Evolutionary conservation across 2,797 vertebrate genomes (phyloP).

Genomic region (Lacerta agilis): DNA sequence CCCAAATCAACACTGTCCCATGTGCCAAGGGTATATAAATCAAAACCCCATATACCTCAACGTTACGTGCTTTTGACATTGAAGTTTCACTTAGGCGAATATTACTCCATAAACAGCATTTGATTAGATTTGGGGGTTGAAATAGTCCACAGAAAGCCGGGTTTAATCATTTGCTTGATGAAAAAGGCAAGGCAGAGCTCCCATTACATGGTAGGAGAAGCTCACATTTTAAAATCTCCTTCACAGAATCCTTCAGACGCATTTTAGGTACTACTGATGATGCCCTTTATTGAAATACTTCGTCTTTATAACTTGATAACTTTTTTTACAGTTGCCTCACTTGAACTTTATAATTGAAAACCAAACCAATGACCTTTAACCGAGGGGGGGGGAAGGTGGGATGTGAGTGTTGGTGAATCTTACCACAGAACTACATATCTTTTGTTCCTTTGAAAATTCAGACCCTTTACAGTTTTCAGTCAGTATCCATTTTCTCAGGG

Average conservation of each 20-base stretch:
- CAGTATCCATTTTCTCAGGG: neutral
- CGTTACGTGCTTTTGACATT: neutral
- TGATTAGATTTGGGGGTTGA: slow-evolving; percentile 18
- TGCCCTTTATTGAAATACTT: neutral
- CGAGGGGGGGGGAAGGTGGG: neutral
- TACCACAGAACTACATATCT: neutral
- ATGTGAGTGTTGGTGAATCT: neutral
- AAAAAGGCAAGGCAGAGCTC: neutral
- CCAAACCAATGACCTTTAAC: neutral
- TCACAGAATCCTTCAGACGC: neutral
- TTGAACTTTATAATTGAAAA: neutral
- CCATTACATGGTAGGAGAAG: neutral
- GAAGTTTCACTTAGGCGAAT: neutral
- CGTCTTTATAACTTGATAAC: neutral
- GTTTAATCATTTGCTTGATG: slow-evolving; percentile 19
- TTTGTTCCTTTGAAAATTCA: neutral
- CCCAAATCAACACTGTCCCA: neutral
- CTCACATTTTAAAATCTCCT: slow-evolving; percentile 18
- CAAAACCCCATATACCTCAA: slow-evolving; percentile 11
- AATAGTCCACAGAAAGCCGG: neutral
- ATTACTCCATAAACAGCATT: neutral
- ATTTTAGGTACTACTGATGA: neutral
- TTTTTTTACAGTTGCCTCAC: neutral
- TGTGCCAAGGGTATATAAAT: slow-evolving; percentile 6
- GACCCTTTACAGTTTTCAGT: neutral